phyloP scores from a whole-genome alignment of 2,797 vertebrate species.

The Antrozous pallidus region DNA sequence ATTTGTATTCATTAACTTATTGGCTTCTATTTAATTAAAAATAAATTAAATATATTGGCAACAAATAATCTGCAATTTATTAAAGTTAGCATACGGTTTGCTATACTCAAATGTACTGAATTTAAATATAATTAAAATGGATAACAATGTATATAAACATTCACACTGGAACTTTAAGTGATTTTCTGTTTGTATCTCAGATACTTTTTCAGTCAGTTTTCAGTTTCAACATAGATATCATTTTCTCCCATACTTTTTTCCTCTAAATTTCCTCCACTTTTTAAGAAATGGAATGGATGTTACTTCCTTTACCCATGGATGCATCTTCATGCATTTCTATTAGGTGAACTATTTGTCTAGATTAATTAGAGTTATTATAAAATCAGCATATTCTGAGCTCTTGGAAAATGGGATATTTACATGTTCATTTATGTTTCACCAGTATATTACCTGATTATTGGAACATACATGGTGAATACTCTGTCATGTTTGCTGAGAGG shows the following conservation, averaged over 20 bases:
- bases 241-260: background rate
- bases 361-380: too few species aligned
- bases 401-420: background rate
- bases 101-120: background rate
- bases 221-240: background rate
- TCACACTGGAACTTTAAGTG: background rate
- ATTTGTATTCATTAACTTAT: background rate
- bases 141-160: background rate
- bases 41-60: background rate
- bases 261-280: background rate
- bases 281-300: background rate
- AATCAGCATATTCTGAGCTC: background rate
- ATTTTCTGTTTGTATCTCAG: background rate
- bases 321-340: background rate
- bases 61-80: background rate
- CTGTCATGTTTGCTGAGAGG: background rate
- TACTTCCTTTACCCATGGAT: background rate
- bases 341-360: background rate
- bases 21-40: background rate
- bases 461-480: background rate
- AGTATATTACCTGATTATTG: background rate
- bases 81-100: background rate
- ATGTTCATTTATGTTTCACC: background rate
- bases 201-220: background rate
- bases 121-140: background rate